Base-by-base conservation (phyloP, 1,140 invertebrate genomes). In the Sarcophaga peregrina region DNA sequence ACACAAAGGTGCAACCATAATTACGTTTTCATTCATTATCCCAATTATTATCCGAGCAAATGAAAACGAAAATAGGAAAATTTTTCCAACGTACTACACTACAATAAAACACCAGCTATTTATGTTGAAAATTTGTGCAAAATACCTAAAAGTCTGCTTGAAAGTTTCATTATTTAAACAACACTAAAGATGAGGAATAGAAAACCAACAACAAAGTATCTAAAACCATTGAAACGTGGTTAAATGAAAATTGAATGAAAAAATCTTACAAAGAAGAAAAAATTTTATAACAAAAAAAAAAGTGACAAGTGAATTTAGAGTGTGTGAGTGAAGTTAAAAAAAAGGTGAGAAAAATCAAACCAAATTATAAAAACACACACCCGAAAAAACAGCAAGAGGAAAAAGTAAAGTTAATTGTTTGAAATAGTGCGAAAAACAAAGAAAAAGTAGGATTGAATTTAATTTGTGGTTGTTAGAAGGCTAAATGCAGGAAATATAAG, bases 1-100 rank as follows among this genome's bases (percentile, higher is more conserved):
- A 7, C 62, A 8, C 17, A 25, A 68, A 17, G 20, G n/a, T 68
- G 62, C 54, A 68, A 68, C 62, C 62, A 25, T 20, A 68, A 25
- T 20, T 68, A 68, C 62, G 62, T 68, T 68, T 68, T 68, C 17
- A 58, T 58, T 58, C 54, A 68, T 17, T 68, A 68, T 68, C 17
- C 17, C 62, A 68, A 20, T 68, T 25, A 68, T 68, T 68, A 68
- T 68, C 62, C 62, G 62, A 68, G 62, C 62, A 68, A 68, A 68
- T 68, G 17, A 68, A 68, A 17, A 68, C 62, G 62, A 68, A 68
- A 68, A 68, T 68, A 68, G 62, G 62, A 68, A 68, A 68, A 68
- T 20, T 58, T 68, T 68, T 68, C 62, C 62, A 68, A 68, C n/a
- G 20, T 68, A 68, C 62, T 68, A 68, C 62, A 68, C 62, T 68